Conservation (phyloP, 1,140 invertebrate genomes). For the Cephus cinctus region DNA sequence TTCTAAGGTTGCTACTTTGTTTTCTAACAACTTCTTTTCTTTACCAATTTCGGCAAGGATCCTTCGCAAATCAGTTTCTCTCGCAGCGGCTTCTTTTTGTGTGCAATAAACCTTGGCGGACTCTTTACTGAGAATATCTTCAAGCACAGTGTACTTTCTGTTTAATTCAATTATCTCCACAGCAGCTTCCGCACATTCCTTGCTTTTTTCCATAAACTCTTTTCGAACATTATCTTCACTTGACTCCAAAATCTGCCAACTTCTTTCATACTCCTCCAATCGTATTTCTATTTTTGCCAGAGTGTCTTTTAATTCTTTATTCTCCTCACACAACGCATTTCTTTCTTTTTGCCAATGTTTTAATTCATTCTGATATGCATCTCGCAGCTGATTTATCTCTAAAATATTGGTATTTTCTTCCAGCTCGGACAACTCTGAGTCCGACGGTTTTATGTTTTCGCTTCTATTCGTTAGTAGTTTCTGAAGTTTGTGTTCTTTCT, state of each 20-base stretch:
- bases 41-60: conserved; percentile 37
- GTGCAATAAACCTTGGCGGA: conserved; percentile 35
- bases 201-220: conserved; percentile 27
- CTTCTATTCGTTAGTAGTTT: conserved; percentile 17
- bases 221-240: conserved; percentile 29
- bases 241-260: conserved; percentile 27
- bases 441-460: conserved; percentile 12
- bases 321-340: conserved; percentile 22
- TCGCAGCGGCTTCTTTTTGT: conserved; percentile 36
- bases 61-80: conserved; percentile 33
- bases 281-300: conserved; percentile 22
- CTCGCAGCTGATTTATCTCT: conserved; percentile 35
- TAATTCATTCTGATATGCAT: conserved; percentile 23
- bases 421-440: conserved; percentile 25
- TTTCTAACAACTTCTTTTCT: conserved; percentile 34
- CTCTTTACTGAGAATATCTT: conserved; percentile 39
- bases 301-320: conserved; percentile 23
- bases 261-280: conserved; percentile 33
- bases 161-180: conserved; percentile 27
- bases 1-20: conserved; percentile 32
- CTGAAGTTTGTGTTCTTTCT: conserved; percentile 28
- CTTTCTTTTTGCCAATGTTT: conserved; percentile 35
- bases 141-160: conserved; percentile 36
- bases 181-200: conserved; percentile 25
- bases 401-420: conserved; percentile 32